Base-by-base conservation (phyloP, 2,113 vertebrate genomes). In the Circaetus cinerascens region DNA sequence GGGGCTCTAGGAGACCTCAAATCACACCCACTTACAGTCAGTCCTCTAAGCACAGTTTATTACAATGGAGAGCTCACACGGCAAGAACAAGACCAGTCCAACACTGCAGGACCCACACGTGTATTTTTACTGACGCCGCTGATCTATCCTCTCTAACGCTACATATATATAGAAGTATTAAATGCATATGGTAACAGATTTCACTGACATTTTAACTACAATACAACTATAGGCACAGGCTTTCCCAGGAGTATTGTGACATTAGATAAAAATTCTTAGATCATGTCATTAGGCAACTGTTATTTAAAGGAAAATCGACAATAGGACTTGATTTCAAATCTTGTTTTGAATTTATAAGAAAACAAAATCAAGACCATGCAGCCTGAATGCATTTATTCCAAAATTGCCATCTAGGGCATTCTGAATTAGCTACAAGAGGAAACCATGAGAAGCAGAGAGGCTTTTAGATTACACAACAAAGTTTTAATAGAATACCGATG, bases 401-500 rank as follows among this genome's bases (percentile, higher is more conserved):
- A 50, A 95, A 93, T 3, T 84, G 91, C 93, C 94, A 92, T 85
- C 91, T 77, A 92, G 90, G 93, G 88, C 92, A 95, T 92, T 88
- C 83, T 22, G 94, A 91, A 71, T 66, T 26, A 85, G 48, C 71
- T 77, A 11, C 5, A 14, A 79, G 77, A 95, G 89, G 95, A 95
- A 97, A 89, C 80, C 80, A 92, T 85, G 76, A 95, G 77, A 64
- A 89, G 91, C 81, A 96, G 86, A 69, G 69, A 68, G 46, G 63
- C 91, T 88, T 97, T 82, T 23, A 50, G 89, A 81, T 97, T 96
- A 93, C 86, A 95, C 86, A 97, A 95, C 36, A 0, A 72, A 66
- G 43, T 36, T 79, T 81, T 96, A 97, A 96, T 73, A 79, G 77
- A 72, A 97, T 69, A 93, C 96, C 1, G 77, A 96, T 94, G 89